Conservation (phyloP, 2,113 vertebrate genomes). For the Calonectris borealis region DNA sequence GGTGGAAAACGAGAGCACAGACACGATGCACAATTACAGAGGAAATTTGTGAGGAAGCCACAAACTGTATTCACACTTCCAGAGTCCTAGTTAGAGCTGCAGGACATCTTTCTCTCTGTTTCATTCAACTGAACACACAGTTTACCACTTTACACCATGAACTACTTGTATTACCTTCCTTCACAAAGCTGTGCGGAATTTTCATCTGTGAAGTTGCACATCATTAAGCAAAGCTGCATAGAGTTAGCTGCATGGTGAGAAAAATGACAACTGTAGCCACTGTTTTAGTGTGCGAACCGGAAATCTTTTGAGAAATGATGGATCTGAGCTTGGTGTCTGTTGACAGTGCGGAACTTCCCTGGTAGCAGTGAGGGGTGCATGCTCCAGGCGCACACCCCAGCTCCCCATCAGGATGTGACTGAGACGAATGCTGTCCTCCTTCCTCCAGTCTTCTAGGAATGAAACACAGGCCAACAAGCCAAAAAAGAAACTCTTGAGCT, state of each 20-base stretch:
- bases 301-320: not conserved
- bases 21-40: not conserved
- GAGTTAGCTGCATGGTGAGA: not conserved
- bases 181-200: not conserved
- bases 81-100: not conserved
- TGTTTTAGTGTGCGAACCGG: accelerated
- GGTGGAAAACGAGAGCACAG: not conserved
- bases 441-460: not conserved
- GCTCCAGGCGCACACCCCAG: accelerated
- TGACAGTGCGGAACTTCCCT: not conserved
- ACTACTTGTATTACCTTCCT: not conserved
- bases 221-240: not conserved
- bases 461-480: not conserved
- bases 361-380: not conserved
- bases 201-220: not conserved
- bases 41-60: not conserved
- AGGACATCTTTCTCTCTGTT: not conserved
- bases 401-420: not conserved
- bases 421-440: not conserved
- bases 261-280: not conserved
- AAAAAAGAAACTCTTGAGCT: not conserved
- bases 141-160: not conserved
- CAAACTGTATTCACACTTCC: not conserved
- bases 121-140: not conserved
- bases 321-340: not conserved